Conservation (phyloP, 2,888 invertebrate genomes). For the Meliscaeva auricollis region DNA sequence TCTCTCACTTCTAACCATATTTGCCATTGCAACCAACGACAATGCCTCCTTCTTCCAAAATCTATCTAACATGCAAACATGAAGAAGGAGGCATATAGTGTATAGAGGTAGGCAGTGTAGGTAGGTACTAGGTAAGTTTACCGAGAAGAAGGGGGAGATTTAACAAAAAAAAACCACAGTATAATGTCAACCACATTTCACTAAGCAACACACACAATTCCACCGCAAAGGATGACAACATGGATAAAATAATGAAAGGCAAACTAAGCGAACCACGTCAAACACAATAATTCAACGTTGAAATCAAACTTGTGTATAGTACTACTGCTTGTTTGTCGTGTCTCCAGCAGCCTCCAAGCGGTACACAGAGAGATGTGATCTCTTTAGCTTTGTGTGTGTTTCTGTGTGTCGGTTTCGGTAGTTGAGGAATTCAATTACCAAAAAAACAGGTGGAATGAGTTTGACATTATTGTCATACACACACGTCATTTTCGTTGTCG, state of each 20-base stretch:
- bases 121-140: not conserved
- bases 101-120: not conserved
- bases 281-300: conserved; percentile 44
- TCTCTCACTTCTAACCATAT: not conserved
- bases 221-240: conserved; percentile 62
- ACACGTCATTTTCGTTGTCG: conserved; percentile 44
- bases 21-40: not conserved
- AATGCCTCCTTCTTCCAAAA: not conserved
- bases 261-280: conserved; percentile 62
- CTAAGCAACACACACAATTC: conserved; percentile 50
- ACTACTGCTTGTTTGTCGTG: not conserved
- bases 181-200: conserved; percentile 61
- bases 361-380: not conserved
- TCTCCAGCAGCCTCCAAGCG: not conserved
- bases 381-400: not conserved
- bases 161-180: conserved; percentile 54
- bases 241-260: conserved; percentile 60
- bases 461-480: conserved; percentile 62
- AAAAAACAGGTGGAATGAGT: conserved; percentile 29
- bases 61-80: not conserved
- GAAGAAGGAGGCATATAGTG: not conserved
- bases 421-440: conserved; percentile 62
- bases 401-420: not conserved
- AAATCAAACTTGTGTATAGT: not conserved
- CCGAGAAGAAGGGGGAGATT: not conserved